Conservation (phyloP, 1,140 invertebrate species). For the Pachypsylla venusta region DNA sequence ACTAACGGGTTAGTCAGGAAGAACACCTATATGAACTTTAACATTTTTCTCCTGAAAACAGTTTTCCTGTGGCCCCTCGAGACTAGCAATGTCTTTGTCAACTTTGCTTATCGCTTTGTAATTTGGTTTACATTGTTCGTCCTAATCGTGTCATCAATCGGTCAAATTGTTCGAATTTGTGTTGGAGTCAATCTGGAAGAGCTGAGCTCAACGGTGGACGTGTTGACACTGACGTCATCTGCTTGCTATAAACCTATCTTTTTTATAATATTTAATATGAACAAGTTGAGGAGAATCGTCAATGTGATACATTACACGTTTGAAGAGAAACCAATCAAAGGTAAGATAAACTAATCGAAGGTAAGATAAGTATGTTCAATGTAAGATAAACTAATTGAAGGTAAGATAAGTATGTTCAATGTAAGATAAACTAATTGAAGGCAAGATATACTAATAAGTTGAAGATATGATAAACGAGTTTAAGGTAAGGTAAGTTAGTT, state of each 20-base stretch:
- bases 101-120: background rate
- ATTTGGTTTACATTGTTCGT: background rate
- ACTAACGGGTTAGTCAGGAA: no score
- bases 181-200: background rate
- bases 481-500: no score
- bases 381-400: no score
- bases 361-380: no score
- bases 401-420: no score
- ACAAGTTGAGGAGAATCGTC: background rate
- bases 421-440: no score
- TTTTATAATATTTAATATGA: background rate
- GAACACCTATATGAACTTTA: background rate
- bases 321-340: background rate
- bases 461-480: no score
- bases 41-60: background rate
- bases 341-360: background rate
- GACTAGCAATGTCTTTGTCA: background rate
- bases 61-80: background rate
- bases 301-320: background rate
- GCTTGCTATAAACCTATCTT: background rate
- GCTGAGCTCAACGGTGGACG: conserved; percentile 10
- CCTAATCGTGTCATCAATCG: background rate
- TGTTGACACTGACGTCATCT: conserved; percentile 8
- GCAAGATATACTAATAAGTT: no score
- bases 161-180: background rate